Evolutionary conservation across 2,113 vertebrate genomes (phyloP).

Genomic region (Lamprologus tigripictilis): DNA sequence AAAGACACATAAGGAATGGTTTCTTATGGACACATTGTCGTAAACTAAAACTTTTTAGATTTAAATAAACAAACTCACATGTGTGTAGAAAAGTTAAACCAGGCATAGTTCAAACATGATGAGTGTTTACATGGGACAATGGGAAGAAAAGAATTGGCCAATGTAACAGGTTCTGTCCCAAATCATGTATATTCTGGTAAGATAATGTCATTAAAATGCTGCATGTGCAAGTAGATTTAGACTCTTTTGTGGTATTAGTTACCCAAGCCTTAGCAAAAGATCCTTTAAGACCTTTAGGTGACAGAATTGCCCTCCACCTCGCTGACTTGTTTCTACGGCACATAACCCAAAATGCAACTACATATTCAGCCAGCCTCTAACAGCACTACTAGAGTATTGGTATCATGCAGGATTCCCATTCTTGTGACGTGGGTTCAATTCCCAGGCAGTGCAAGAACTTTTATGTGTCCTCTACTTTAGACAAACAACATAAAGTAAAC

Average conservation of each 20-base stretch:
- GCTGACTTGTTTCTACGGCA: accelerated
- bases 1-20: accelerated
- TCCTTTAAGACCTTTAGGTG: accelerated
- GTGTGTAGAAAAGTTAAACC: background rate
- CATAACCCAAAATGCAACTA: accelerated
- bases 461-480: accelerated
- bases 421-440: constrained; percentile 92
- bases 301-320: background rate
- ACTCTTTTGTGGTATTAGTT: no score
- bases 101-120: background rate
- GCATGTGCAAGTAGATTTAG: background rate
- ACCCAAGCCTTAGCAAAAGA: no score
- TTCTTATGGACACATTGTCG: accelerated
- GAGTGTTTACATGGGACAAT: accelerated
- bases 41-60: background rate
- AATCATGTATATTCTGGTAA: accelerated
- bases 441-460: background rate
- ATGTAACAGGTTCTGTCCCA: accelerated
- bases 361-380: accelerated
- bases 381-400: constrained; percentile 70
- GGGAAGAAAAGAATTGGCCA: accelerated
- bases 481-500: accelerated
- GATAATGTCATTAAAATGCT: background rate
- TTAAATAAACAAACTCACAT: accelerated
- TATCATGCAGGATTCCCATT: constrained; percentile 99